Evolutionary conservation across 2,113 vertebrate genomes (phyloP), one percentile per base, ranked within the genome.

Genomic region (Dunckerocampus dactyliophorus): DNA sequence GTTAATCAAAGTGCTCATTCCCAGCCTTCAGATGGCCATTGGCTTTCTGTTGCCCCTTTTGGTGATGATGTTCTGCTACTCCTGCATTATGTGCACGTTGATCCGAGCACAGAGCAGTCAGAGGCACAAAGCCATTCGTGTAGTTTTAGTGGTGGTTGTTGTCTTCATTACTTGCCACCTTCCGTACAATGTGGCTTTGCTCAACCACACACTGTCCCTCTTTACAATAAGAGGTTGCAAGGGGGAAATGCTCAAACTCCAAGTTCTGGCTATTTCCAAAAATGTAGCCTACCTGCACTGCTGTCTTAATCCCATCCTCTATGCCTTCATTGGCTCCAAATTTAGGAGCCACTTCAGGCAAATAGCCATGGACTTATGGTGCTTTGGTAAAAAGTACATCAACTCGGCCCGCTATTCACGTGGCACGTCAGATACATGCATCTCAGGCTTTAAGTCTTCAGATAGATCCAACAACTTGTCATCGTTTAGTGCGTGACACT

Each of bases 281-380:
- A 89, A 83, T 14, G 6, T 96, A 45, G 95, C 96, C 1, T 98
- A 95, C 83, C 89, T 97, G 48, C 95, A 94, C 75, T 96, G 95
- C 72, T 95, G 96, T 3, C 85, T 97, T 54, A 98, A 98, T 62
- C 95, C 96, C 0, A 74, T 96, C 54, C 92, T 98, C 24, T 98
- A 98, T 0, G 96, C 95, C 0, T 98, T 98, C 63, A 77, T 97
- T 0, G 95, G 95, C 4, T 93, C 95, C 46, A 94, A 92, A 79
- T 98, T 98, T 71, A 85, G 95, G 57, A 92, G 64, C 81, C 92
- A 95, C 80, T 95, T 98, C 69, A 54, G 67, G 47, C 92, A 92
- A 76, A 89, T 95, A 45, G 58, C 92, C 52, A 73, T 77, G 58
- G 91, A 92, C 20, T 2, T 93, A 0, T 93, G 92, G 90, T 95